Evolutionary conservation across 2,888 invertebrate species (phyloP), one percentile per base, ranked within the genome.

Genomic region (Lepidonotus clava): DNA sequence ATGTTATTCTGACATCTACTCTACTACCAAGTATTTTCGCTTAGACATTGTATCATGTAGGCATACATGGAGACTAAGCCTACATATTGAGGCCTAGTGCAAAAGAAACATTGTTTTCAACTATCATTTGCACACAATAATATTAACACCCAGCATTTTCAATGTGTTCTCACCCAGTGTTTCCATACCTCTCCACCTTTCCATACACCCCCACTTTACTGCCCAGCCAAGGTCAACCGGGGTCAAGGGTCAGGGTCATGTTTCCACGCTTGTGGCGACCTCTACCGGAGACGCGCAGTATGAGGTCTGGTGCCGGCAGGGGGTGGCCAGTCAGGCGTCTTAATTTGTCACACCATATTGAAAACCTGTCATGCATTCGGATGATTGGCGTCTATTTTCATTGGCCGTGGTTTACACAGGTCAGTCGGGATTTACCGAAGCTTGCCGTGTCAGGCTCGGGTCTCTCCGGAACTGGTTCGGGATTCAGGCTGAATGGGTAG

Each of bases 201-300:
- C 14, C 38, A 34, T 71, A 36, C 36, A 34, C 71, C n/a, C 21
- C 34, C 71, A 71, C 71, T 71, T 4, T n/a, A 4, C 38, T 5
- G 71, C 14, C 71, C 71, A 38, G 46, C 71, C 8, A 71, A 36
- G 71, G 71, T 71, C 71, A 38, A 14, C 6, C 8, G 14, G 71
- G 14, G 71, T 71, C 71, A 71, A 71, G 71, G 38, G 71, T 71
- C 71, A 71, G 14, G 71, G 71, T 71, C 71, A 71, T 71, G 36
- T 71, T 71, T 71, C 71, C 38, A 5, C 71, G n/a, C 1, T 11
- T 34, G 71, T 11, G 36, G 38, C 36, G 71, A 34, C 71, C 71
- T n/a, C 71, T 71, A 38, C 14, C 24, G 56, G n/a, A 28, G 61
- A 21, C 1, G 71, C 14, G 34, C 71, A 21, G 71, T 34, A n/a